A percentile compares a stretch with the other conserved stretches of the same genome.
phyloP scores from a whole-genome alignment of 2,888 invertebrate genomes.

The Carterocephalus palaemon region DNA sequence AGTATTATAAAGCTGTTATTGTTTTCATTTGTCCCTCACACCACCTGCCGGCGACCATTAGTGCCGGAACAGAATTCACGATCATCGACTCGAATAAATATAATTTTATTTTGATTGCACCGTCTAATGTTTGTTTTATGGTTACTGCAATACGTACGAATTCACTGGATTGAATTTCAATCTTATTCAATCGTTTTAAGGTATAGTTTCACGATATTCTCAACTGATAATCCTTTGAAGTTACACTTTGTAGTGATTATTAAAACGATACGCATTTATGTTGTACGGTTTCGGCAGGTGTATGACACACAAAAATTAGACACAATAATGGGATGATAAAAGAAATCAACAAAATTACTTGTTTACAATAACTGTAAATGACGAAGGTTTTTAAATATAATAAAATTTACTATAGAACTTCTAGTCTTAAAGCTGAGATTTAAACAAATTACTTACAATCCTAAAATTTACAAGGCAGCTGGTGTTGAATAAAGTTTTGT shows the following conservation, averaged over 20 bases:
- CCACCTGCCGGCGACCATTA: slow-evolving; percentile 65
- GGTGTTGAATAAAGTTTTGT: too few species aligned
- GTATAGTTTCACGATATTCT: slow-evolving; percentile 1
- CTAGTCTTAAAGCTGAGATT: too few species aligned
- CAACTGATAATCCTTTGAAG: neutral
- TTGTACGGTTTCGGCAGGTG: slow-evolving; percentile 6
- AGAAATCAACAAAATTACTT: slow-evolving; percentile 9
- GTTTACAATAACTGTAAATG: slow-evolving; percentile 8
- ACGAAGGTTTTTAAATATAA: slow-evolving; percentile 1
- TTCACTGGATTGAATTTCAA: neutral
- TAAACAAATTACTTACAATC: too few species aligned
- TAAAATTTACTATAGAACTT: too few species aligned
- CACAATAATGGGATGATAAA: slow-evolving; percentile 14
- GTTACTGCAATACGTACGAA: slow-evolving; percentile 32
- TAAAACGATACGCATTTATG: neutral
- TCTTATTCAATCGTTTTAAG: neutral
- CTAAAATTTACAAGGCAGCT: too few species aligned
- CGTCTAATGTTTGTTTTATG: slow-evolving; percentile 39
- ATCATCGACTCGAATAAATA: slow-evolving; percentile 64
- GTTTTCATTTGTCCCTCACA: slow-evolving; percentile 38
- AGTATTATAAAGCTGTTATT: slow-evolving; percentile 25
- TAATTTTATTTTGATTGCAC: slow-evolving; percentile 43
- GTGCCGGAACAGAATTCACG: slow-evolving; percentile 60
- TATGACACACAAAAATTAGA: slow-evolving; percentile 11
- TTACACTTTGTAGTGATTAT: neutral